Base-by-base conservation (phyloP, 1,140 invertebrate genomes). In the Harlomillsia oculata region DNA sequence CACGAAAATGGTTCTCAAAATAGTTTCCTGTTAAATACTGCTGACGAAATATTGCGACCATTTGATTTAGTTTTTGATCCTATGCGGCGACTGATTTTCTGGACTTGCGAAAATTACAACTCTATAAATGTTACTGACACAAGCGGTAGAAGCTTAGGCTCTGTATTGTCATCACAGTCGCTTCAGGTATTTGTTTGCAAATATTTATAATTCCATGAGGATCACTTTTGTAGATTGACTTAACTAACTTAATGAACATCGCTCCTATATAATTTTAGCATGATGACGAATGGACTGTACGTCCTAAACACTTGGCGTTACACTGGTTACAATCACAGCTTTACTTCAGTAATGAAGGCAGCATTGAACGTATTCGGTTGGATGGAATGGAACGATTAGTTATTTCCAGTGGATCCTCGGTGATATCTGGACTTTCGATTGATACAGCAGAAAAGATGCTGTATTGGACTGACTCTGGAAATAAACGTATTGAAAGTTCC, bases 1-100 rank as follows among this genome's bases (percentile, higher is more conserved):
- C 65, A 79, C 66, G 77, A 83, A 53, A 80, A 84, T 72, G 82
- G 83, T 50, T 75, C 80, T 0, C 78, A 82, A 65, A 72, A 79
- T 0, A 70, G 72, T 1, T 70, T 79, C 0, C 74, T 89, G 2
- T 49, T 67, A 62, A 72, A 74, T 63, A 77, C 52, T 69, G 78
- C 60, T 39, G 68, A 56, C 67, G 74, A 62, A 36, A 39, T 50
- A 5, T 46, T 64, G 48, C 60, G 56, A 45, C 85, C 87, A 0
- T 87, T 81, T 69, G 89, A 94, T 70, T 77, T 95, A 56, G 89
- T 85, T 0, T 72, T 96, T 5, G 91, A 96, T 70, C 80, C 87
- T 1, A 77, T 88, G 25, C 83, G 87, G 1, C 74, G 87, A 23
- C 70, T 88, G 1, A 68, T 97, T 0, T 95, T 89, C 73, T 95